Evolutionary conservation across 1,140 invertebrate species (phyloP), one percentile per base, ranked within the genome.

Genomic region (Pararge aegeria): DNA sequence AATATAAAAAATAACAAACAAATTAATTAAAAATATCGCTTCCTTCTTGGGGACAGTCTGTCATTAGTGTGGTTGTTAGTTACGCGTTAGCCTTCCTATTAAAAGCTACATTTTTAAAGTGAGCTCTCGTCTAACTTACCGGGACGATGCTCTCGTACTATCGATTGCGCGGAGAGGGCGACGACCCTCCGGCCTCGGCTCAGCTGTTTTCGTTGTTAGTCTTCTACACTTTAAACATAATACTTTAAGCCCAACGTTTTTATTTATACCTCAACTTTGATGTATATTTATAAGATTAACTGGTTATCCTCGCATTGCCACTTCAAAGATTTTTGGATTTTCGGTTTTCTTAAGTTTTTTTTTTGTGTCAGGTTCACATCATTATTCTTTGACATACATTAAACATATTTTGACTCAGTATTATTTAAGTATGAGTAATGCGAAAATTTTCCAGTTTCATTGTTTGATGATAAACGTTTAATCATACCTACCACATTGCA

Each of bases 101-200:
- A n/a, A n/a, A n/a, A n/a, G n/a, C n/a, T n/a, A n/a, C n/a, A n/a
- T n/a, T 53, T 30, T 29, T 27, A 44, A 20, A 24, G 24, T 24
- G 20, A 15, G 29, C 48, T 38, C 29, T 37, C 40, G 34, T 30
- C 29, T 60, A 60, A 16, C n/a, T 61, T 49, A 24, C n/a, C 52
- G 51, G 58, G 56, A 55, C 60, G 49, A 62, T 38, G 60, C 54
- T 62, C 60, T 62, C 40, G 53, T 61, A 48, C 29, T 83, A 83
- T 83, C 68, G 78, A 78, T 80, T 80, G 70, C 70, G 66, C 70
- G 70, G 68, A 74, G 66, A 44, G 77, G 72, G 60, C 75, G 61
- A 73, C 66, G 76, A 73, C 78, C 71, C 58, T 51, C 49, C 61
- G 56, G 52, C 64, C 58, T 66, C 62, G 57, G 57, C 68, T 67